phyloP scores from a whole-genome alignment of 2,888 invertebrate species.

The Chydorus sphaericus region DNA sequence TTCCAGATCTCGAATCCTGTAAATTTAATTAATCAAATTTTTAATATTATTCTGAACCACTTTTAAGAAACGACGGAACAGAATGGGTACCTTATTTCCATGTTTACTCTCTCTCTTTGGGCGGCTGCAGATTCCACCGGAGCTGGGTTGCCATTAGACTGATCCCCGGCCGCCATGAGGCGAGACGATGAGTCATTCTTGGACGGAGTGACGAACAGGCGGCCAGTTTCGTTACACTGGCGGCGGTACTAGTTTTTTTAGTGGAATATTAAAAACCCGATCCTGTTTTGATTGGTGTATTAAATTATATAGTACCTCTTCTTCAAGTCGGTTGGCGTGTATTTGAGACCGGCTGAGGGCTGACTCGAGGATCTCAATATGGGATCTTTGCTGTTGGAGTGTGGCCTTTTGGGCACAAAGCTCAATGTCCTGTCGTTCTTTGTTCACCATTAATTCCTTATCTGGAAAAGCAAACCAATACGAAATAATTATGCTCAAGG shows the following conservation, averaged over 20 bases:
- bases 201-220: too few relatives aligned
- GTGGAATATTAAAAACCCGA: neutral
- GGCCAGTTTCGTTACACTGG: conserved; percentile 70
- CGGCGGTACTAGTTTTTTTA: conserved; percentile 67
- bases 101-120: conserved; percentile 68
- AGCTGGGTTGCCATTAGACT: conserved; percentile 32
- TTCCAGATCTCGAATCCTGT: conserved; percentile 60
- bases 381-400: conserved; percentile 76
- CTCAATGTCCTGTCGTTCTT: conserved; percentile 83
- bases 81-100: conserved; percentile 55
- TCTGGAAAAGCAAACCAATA: conserved; percentile 38
- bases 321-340: conserved; percentile 72
- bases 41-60: neutral
- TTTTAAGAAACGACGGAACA: neutral
- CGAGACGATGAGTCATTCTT: neutral
- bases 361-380: conserved; percentile 81
- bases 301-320: conserved; percentile 48
- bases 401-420: conserved; percentile 76
- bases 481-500: neutral
- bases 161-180: conserved; percentile 29
- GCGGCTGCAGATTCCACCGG: conserved; percentile 56
- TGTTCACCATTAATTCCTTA: conserved; percentile 73
- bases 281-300: too few relatives aligned
- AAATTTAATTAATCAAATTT: conserved; percentile 1
- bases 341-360: conserved; percentile 81